Conservation (phyloP, 2,113 vertebrate genomes). For the Sapajus apella region DNA sequence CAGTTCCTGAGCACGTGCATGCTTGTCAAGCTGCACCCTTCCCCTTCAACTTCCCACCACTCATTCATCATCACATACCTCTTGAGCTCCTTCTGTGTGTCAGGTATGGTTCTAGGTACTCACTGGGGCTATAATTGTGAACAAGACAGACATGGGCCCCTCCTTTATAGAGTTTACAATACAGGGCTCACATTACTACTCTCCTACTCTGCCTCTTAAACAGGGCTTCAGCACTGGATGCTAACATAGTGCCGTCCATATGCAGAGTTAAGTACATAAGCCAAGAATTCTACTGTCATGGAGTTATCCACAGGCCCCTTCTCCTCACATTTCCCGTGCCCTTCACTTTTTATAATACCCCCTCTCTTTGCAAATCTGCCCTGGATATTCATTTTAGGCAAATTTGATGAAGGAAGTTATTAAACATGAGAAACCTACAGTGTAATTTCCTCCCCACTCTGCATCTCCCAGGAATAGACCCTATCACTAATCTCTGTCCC, state of each 20-base stretch:
- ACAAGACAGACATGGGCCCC: not conserved
- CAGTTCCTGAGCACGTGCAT: not conserved
- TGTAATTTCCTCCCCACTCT: not conserved
- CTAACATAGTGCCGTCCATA: not conserved
- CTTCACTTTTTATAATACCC: not conserved
- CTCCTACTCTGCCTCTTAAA: not conserved
- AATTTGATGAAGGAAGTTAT: slow-evolving; percentile 2
- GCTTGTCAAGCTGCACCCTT: not conserved
- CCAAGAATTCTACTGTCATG: not conserved
- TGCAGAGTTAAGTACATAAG: not conserved
- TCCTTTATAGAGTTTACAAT: not conserved
- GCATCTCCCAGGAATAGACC: not conserved
- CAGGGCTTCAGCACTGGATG: not conserved
- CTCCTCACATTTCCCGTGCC: not conserved
- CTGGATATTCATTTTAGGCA: not conserved
- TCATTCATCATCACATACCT: not conserved
- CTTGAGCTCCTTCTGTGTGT: not conserved
- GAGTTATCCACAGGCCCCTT: not conserved
- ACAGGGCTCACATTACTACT: not conserved
- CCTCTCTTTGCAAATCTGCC: not conserved
- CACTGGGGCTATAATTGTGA: not conserved
- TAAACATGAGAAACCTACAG: not conserved
- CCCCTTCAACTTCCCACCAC: not conserved
- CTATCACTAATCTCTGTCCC: not conserved
- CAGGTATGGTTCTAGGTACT: not conserved